Evolutionary conservation across 2,888 invertebrate genomes (phyloP), one percentile per base, ranked within the genome.

Genomic region (Abscondita cerata): DNA sequence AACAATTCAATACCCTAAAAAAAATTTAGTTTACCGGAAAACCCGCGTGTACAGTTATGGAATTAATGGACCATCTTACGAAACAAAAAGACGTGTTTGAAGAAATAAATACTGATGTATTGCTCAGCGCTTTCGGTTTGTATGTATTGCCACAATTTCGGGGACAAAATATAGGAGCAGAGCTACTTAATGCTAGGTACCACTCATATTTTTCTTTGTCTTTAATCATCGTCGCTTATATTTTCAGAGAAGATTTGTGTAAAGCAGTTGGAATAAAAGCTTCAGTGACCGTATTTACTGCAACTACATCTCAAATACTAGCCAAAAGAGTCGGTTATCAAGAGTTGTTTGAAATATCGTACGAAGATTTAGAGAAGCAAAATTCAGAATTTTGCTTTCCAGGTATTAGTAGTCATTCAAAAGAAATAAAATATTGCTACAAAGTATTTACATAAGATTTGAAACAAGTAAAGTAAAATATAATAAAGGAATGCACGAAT

Each of bases 221-320:
- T 2, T 4, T 6, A 25, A 25, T 25, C 6, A 25, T 36, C 15
- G 2, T 15, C 31, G 15, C 12, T 15, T 13, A 1, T 34, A 13
- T 59, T 64, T 18, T 9, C 13, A 85, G 85, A 62, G 75, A 83
- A 53, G 82, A 82, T 0, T 73, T 85, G 1, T 84, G 85, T 77
- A 81, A 81, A 68, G 82, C 84, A 0, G 70, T 85, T 0, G 80
- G 78, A n/a, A 69, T 85, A 13, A 82, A 78, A 55, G 78, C 83
- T 0, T 83, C 85, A 1, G 81, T 80, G 0, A 85, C 85, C 0
- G 82, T 83, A 0, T 85, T 85, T 75, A 84, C 85, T 0, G 83
- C 85, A 0, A 81, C 78, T 0, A 81, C 82, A 0, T 85, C 85
- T 0, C 85, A 85, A 68, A 77, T 79, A 0, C 79, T 84, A 1